Evolutionary conservation across 1,140 invertebrate genomes (phyloP).

Genomic region (Ectropis grisescens): DNA sequence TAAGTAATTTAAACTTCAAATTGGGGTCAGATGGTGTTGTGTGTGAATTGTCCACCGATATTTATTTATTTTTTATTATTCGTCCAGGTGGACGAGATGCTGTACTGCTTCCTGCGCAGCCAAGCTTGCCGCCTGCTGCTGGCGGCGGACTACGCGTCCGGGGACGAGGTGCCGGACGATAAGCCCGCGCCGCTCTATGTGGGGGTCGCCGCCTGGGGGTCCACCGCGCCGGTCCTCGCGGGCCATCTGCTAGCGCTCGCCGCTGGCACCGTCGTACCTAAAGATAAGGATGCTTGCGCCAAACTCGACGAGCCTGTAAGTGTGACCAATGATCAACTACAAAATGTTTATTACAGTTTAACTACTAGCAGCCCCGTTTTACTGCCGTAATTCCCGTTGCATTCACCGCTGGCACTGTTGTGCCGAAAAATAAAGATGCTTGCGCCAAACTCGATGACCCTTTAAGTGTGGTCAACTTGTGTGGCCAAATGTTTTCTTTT

Average conservation of each 20-base stretch:
- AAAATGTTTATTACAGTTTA: too few species aligned
- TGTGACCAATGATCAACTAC: too few species aligned
- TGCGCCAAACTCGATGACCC: constrained; percentile 30
- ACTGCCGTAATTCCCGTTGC: too few species aligned
- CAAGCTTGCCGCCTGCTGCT: constrained; percentile 79
- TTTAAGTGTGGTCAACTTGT: too few species aligned
- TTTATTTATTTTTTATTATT: too few species aligned
- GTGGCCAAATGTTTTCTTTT: too few species aligned
- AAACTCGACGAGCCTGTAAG: constrained; percentile 25
- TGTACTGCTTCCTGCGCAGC: constrained; percentile 84
- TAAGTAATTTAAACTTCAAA: too few species aligned
- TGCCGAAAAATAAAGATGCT: constrained; percentile 15
- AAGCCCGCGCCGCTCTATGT: constrained; percentile 67
- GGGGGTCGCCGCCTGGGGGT: constrained; percentile 63
- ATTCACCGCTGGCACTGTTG: constrained; percentile 69
- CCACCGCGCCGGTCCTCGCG: constrained; percentile 67
- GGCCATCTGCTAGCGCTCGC: constrained; percentile 63
- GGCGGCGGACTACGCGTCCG: constrained; percentile 65
- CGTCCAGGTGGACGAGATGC: constrained; percentile 77
- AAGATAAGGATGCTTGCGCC: constrained; percentile 30
- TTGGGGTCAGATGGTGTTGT: too few species aligned
- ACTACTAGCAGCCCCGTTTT: too few species aligned
- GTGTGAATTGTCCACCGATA: too few species aligned
- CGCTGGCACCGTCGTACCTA: constrained; percentile 55
- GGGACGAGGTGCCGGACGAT: constrained; percentile 8